Conservation (phyloP, 2,888 invertebrate species). For the Deroplatys truncata region DNA sequence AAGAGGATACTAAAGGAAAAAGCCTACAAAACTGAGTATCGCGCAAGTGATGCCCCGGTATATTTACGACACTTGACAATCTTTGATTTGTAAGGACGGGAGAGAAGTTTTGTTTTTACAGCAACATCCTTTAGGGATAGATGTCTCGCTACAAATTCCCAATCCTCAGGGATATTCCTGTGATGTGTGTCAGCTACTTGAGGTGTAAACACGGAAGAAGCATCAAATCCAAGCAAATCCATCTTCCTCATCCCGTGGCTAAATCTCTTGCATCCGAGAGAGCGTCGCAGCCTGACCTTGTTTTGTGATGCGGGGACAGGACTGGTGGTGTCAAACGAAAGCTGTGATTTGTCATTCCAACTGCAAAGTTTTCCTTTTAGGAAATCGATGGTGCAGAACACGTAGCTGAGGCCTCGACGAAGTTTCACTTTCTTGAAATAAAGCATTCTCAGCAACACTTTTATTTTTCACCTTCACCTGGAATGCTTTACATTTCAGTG, state of each 20-base stretch:
- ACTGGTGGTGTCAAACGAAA: not conserved
- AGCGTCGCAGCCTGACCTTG: not conserved
- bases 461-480: not conserved
- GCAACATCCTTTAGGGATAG: too few species aligned
- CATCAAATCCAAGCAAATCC: not conserved
- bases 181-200: not conserved
- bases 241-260: not conserved
- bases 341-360: not conserved
- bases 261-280: not conserved
- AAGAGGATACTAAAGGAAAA: too few species aligned
- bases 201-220: not conserved
- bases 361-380: not conserved
- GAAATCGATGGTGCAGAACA: not conserved
- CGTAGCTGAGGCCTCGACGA: not conserved
- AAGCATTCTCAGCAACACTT: not conserved
- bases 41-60: too few species aligned
- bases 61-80: too few species aligned
- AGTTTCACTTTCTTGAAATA: not conserved
- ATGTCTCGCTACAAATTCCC: too few species aligned
- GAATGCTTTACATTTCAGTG: not conserved
- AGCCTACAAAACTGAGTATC: too few species aligned
- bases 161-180: too few species aligned
- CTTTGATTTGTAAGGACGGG: too few species aligned
- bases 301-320: not conserved
- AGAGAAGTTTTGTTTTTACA: too few species aligned